phyloP scores from a whole-genome alignment of 2,797 vertebrate species.

The Carcharodon carcharias region DNA sequence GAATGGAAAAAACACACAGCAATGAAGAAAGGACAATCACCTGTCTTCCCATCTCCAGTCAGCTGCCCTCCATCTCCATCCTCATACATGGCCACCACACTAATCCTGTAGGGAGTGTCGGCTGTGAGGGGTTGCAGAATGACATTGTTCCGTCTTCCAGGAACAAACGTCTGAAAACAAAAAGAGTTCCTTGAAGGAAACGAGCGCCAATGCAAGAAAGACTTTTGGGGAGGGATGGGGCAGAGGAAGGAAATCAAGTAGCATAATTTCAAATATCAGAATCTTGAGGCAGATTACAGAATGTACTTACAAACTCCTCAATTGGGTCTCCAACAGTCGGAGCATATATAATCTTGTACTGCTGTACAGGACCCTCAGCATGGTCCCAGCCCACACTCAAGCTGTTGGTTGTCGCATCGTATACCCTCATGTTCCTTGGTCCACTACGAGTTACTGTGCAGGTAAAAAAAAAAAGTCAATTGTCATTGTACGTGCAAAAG shows the following conservation, averaged over 20 bases:
- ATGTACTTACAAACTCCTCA: constrained; percentile 79
- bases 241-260: neutral
- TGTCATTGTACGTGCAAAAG: neutral
- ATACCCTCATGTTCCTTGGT: constrained; percentile 84
- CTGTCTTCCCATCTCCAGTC: constrained; percentile 78
- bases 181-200: neutral
- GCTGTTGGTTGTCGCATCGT: constrained; percentile 81
- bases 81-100: constrained; percentile 77
- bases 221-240: neutral
- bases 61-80: constrained; percentile 81
- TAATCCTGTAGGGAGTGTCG: constrained; percentile 91
- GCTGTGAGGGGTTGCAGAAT: constrained; percentile 73
- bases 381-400: constrained; percentile 91
- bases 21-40: constrained; percentile 50
- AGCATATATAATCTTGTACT: constrained; percentile 82
- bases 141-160: constrained; percentile 88
- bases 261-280: neutral
- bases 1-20: neutral
- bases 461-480: neutral
- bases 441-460: constrained; percentile 76
- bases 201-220: too few species aligned
- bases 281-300: neutral
- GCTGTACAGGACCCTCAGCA: constrained; percentile 84
- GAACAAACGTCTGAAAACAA: constrained; percentile 69
- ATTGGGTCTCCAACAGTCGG: constrained; percentile 80